phyloP scores from a whole-genome alignment of 2,797 vertebrate species.

The Sebastolobus altivelis region DNA sequence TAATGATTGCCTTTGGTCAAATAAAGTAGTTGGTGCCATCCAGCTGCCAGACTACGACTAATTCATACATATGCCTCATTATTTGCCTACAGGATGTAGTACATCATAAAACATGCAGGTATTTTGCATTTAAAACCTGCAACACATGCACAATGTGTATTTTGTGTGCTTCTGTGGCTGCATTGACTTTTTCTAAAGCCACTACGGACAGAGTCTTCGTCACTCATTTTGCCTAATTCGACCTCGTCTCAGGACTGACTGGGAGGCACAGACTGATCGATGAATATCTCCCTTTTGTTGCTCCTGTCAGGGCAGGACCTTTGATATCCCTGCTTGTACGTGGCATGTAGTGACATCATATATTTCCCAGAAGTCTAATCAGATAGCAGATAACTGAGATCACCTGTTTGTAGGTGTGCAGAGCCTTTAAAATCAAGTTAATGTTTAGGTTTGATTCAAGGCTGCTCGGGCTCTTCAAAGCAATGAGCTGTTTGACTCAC shows the following conservation, averaged over 20 bases:
- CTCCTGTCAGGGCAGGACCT: neutral
- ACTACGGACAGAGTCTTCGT: neutral
- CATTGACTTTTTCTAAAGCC: neutral
- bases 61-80: slow-evolving; percentile 34
- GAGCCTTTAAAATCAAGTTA: neutral
- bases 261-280: neutral
- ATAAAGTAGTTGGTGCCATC: neutral
- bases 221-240: neutral
- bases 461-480: neutral
- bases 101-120: neutral
- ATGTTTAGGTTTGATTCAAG: neutral
- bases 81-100: slow-evolving; percentile 10
- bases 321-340: neutral
- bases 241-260: neutral
- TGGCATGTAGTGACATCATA: neutral
- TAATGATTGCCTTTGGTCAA: neutral
- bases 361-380: slow-evolving; percentile 11
- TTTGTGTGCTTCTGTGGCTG: slow-evolving; percentile 35
- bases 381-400: neutral
- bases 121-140: neutral
- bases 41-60: neutral
- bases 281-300: neutral
- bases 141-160: slow-evolving; percentile 4
- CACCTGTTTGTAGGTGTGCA: neutral
- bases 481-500: too few species aligned